A percentile compares a stretch with the other conserved stretches of the same genome.
phyloP scores from a whole-genome alignment of 2,113 vertebrate species.

The Grus americana region DNA sequence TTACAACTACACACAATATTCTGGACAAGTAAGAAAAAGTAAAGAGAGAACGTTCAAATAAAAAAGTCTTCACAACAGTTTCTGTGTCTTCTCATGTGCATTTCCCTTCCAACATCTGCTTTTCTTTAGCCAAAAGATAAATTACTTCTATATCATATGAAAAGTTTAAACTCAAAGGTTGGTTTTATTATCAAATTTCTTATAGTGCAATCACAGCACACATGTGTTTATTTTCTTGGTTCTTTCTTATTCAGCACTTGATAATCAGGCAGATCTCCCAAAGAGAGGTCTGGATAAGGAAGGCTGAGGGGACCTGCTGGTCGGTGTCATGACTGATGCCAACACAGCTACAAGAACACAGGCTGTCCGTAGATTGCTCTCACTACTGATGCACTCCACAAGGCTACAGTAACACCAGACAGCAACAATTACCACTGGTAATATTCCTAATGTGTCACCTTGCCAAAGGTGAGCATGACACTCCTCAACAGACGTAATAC shows the following conservation, averaged over 20 bases:
- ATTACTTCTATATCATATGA: not conserved
- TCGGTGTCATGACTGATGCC: not conserved
- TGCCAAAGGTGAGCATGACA: not conserved
- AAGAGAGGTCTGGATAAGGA: not conserved
- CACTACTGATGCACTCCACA: not conserved
- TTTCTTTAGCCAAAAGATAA: conserved; percentile 21
- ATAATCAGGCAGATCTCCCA: not conserved
- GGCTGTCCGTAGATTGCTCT: not conserved
- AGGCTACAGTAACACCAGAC: not conserved
- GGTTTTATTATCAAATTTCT: not conserved
- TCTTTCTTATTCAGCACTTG: not conserved
- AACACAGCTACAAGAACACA: not conserved
- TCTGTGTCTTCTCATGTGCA: not conserved
- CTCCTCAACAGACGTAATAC: not conserved
- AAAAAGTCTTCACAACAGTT: not conserved
- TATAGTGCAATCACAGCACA: not conserved
- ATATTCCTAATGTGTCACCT: not conserved
- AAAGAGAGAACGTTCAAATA: not conserved
- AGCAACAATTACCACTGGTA: not conserved
- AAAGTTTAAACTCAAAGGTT: not conserved
- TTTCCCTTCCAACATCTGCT: conserved; percentile 10
- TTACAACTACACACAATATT: not conserved
- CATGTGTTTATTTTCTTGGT: not conserved
- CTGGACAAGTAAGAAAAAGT: not conserved
- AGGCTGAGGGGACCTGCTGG: not conserved